Evolutionary conservation across 2,888 invertebrate genomes (phyloP), one percentile per base, ranked within the genome.

Genomic region (Hydrotaea cyrtoneurina): DNA sequence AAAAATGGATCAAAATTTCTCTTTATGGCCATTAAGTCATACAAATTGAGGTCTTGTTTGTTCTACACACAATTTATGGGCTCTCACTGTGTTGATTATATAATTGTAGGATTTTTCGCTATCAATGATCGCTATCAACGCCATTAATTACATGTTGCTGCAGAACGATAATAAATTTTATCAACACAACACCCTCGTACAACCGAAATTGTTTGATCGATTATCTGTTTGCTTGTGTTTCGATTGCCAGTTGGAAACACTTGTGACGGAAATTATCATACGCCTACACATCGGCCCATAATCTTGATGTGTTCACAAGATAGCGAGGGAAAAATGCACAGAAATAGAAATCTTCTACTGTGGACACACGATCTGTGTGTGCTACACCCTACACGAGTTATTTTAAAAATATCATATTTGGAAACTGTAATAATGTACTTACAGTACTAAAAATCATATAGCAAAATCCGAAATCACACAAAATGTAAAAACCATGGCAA

Each of bases 241-340:
- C 0, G 31, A 31, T n/a, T 26, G n/a, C 21, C 21, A 23, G 69
- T 15, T 46, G 4, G 31, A 62, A 69, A 69, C 43, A 69, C 69
- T 69, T 69, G 69, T 46, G 43, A 0, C 23, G 46, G 21, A 43
- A 69, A 69, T 69, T 46, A 46, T 17, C 69, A 69, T 69, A 69
- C 69, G 46, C 69, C 69, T 69, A n/a, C 46, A 23, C 46, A n/a
- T 19, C 62, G 26, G 3, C 62, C 2, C n/a, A 15, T 59, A 59
- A 59, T 59, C 26, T 59, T 23, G 26, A 13, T 15, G 1, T 8
- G 13, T 59, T 23, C 23, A 59, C 59, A 59, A 26, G 55, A 7
- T 55, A 21, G 21, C 10, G n/a, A n/a, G n/a, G 21, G 21, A 55
- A 55, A 55, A 21, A 11, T 55, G 19, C 8, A 21, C 53, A 55